Evolutionary conservation across 2,797 vertebrate species (phyloP).

Genomic region (Semaprochilodus insignis): DNA sequence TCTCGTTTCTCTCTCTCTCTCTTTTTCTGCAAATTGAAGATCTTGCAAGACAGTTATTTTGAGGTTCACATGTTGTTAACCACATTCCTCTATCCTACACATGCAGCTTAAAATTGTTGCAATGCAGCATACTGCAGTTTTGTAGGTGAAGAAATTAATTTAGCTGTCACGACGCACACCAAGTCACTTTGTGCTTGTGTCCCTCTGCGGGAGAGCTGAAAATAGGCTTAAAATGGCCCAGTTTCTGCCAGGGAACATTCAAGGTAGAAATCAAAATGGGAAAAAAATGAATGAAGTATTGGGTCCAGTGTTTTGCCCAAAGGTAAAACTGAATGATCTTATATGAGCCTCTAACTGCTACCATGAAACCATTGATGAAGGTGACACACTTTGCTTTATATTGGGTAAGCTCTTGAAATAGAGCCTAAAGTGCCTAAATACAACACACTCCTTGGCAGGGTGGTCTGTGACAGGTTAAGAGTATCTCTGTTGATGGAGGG

Average conservation of each 20-base stretch:
- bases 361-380: conserved; percentile 3
- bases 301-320: conserved; percentile 29
- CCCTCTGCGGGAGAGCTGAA: conserved; percentile 48
- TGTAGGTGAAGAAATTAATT: conserved; percentile 49
- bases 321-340: conserved; percentile 11
- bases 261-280: conserved; percentile 47
- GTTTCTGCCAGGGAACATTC: conserved; percentile 48
- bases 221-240: conserved; percentile 55
- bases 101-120: conserved; percentile 11
- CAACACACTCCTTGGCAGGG: background rate
- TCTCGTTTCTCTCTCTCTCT: conserved; percentile 9
- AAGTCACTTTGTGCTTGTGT: conserved; percentile 35
- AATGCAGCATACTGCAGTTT: conserved; percentile 18
- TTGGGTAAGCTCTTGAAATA: background rate
- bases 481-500: conserved; percentile 20
- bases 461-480: conserved; percentile 13
- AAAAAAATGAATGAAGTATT: conserved; percentile 24
- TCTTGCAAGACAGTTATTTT: conserved; percentile 23
- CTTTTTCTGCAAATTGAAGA: background rate
- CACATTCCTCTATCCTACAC: conserved; percentile 3
- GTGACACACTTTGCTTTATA: conserved; percentile 7
- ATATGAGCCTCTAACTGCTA: conserved; percentile 19
- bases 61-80: conserved; percentile 54
- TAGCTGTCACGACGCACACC: conserved; percentile 41
- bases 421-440: background rate